These are phyloP conservation scores for Ephialtes manifestator DNA, from an alignment of 2,888 invertebrate species.

Conservation along the genomic window DNA sequence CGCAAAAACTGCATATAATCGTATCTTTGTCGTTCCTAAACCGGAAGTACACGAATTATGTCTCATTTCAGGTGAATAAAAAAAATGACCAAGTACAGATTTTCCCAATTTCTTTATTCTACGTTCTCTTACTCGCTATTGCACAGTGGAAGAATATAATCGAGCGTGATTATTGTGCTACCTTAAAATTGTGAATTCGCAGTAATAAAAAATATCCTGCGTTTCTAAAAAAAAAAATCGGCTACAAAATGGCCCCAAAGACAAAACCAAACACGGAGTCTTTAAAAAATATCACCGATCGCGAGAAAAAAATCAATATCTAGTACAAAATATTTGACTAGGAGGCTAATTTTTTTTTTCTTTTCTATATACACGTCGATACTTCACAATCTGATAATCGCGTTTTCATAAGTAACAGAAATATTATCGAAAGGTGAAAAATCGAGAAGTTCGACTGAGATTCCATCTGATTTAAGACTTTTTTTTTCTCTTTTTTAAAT, in stretches of 20 bases:
- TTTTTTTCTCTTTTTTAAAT: neutral
- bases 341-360: constrained; percentile 18
- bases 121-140: neutral
- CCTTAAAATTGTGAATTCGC: neutral
- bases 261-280: neutral
- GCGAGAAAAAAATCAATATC: constrained; percentile 3
- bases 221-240: neutral
- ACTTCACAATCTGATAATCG: neutral
- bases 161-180: neutral
- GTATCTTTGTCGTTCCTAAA: neutral
- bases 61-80: neutral
- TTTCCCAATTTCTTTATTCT: constrained; percentile 10
- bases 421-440: neutral
- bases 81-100: neutral
- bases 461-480: neutral
- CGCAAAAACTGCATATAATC: too few relatives aligned
- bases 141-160: constrained; percentile 3
- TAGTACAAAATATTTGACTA: constrained; percentile 55
- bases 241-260: neutral
- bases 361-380: neutral
- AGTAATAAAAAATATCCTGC: neutral
- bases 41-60: neutral
- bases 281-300: neutral
- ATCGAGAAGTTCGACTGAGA: neutral
- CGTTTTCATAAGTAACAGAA: neutral